A percentile compares a stretch with the other conserved stretches of the same genome.
These are phyloP conservation scores for Borostomias antarcticus DNA, from an alignment of 2,797 vertebrate species.

Conservation along the genomic window DNA sequence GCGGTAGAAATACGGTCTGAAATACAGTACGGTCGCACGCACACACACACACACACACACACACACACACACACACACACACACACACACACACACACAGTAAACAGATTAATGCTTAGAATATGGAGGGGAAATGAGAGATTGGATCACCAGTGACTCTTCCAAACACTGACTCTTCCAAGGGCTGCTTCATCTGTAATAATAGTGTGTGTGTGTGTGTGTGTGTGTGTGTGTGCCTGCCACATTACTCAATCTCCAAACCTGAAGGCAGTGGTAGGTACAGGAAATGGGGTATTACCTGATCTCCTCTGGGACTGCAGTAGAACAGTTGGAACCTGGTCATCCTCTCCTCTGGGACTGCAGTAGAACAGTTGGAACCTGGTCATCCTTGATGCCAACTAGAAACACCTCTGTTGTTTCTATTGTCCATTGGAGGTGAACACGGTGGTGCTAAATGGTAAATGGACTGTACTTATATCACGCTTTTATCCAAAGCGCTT, in stretches of 20 bases:
- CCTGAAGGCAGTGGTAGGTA: background rate
- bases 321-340: no score
- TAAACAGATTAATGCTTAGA: slow-evolving; percentile 12
- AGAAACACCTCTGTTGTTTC: no score
- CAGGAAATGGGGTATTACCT: background rate
- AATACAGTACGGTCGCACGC: background rate
- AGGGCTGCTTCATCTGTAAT: background rate
- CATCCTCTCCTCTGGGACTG: no score
- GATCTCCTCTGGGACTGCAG: no score
- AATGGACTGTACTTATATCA: no score
- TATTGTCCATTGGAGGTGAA: no score
- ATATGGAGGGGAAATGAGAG: slow-evolving; percentile 15
- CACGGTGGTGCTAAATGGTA: no score
- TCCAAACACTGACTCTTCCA: background rate
- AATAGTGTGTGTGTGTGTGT: no score
- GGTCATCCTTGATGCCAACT: slow-evolving; percentile 26
- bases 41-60: background rate
- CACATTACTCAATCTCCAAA: background rate
- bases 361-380: slow-evolving; percentile 46
- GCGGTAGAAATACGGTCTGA: no score
- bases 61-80: slow-evolving; percentile 10
- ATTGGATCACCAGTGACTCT: slow-evolving; percentile 13
- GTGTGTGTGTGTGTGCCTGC: background rate
- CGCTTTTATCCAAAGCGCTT: no score
- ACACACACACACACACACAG: slow-evolving; percentile 6